Base-by-base conservation (phyloP, 2,888 invertebrate species). In the Antheraea assamensis region DNA sequence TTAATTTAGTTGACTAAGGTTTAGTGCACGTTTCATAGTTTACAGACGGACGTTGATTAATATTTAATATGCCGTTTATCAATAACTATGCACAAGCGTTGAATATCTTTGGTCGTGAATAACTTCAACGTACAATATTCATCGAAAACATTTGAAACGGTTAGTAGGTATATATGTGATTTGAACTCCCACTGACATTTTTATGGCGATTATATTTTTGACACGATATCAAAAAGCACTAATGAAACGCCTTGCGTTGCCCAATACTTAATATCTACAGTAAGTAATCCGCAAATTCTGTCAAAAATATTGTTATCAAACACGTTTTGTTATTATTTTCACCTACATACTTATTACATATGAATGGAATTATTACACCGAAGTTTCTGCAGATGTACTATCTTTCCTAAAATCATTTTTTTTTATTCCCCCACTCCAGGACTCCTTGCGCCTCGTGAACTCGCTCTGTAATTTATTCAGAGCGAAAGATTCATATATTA, bases 361-460 rank as follows among this genome's bases (percentile, higher is more conserved):
- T 3, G 68, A 35, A 4, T 68, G 19, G 15, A 66, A 8, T 27
- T 24, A 70, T 92, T 92, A 95, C 78, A 95, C 95, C 81, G 95
- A 94, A 72, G 95, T 95, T 91, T 95, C 95, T 79, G 95, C 92
- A 35, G 95, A 94, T 7, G 87, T 85, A 80, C 85, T 88, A 79
- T 86, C 89, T 83, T 92, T 93, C 77, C 87, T 90, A 83, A 87
- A 85, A 64, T 91, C 92, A 78, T 82, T 84, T 80, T 90, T 94
- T 88, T 88, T 92, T 72, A 84, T 78, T 71, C 88, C 88, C 75
- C 89, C 88, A 82, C 92, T 91, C 95, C 95, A 95, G 31, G 94
- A 94, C 76, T 93, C 93, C 87, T 92, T 95, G 78, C 93, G 89
- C 84, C 89, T 92, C 82, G 91, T 83, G 74, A 88, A 83, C 76